These are phyloP conservation scores for Ophioderma brevispina DNA, from an alignment of 35 echinoderm and acorn worm genomes.

Conservation along the genomic window DNA sequence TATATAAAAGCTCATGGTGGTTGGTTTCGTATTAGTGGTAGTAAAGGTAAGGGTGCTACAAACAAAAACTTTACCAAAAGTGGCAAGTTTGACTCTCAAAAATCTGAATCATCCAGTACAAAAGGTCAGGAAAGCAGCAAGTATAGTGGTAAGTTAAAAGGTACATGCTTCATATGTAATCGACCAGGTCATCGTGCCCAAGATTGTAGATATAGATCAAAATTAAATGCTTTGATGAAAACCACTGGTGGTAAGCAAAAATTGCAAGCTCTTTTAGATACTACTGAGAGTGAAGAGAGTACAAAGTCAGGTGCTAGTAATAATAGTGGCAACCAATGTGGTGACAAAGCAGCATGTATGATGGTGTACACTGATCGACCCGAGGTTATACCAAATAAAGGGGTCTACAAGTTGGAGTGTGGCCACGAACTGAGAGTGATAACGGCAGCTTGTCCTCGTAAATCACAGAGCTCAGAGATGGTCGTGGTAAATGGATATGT, in stretches of 20 bases:
- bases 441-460: background rate
- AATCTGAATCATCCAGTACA: background rate
- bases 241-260: background rate
- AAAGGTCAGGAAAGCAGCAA: background rate
- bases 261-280: background rate
- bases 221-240: background rate
- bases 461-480: no score
- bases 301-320: background rate
- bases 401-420: background rate
- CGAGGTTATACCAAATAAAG: background rate
- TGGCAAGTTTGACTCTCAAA: no score
- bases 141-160: background rate
- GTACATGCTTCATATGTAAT: slow-evolving; percentile 51
- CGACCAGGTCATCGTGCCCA: slow-evolving; percentile 23
- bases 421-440: background rate
- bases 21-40: background rate
- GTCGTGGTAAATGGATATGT: slow-evolving; percentile 42
- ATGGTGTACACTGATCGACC: background rate
- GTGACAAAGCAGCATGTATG: background rate
- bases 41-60: background rate
- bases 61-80: background rate
- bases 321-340: background rate
- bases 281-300: no score
- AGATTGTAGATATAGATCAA: background rate
- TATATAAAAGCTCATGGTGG: slow-evolving; percentile 43